These are phyloP conservation scores for Thaumatotibia leucotreta DNA, from an alignment of 1,140 invertebrate species.

Conservation along the genomic window DNA sequence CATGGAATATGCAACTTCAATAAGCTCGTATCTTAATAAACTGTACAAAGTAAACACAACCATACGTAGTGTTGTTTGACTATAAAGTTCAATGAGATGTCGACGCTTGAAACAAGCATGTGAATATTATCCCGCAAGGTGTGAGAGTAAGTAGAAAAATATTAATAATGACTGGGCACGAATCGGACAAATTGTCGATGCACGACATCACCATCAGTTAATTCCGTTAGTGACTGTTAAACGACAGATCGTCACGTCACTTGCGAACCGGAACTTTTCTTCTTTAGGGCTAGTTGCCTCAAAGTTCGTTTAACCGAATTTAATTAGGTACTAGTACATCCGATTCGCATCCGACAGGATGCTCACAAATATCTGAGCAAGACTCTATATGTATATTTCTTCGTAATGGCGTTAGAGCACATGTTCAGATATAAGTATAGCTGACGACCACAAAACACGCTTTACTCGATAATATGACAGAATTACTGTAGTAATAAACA, in stretches of 20 bases:
- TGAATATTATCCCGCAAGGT: not conserved
- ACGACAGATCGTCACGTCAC: constrained; percentile 17
- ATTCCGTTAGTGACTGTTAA: constrained; percentile 30
- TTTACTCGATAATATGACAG: no score
- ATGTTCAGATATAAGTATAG: no score
- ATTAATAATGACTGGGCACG: constrained; percentile 46
- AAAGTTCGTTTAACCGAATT: no score
- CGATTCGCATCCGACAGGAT: no score
- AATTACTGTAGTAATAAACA: no score
- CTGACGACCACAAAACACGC: no score
- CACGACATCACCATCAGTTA: constrained; percentile 46
- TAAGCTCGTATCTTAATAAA: not conserved
- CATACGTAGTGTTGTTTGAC: not conserved
- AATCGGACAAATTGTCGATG: constrained; percentile 52
- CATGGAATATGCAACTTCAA: not conserved
- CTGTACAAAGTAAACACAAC: not conserved
- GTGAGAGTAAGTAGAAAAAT: constrained; percentile 19
- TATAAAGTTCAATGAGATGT: not conserved
- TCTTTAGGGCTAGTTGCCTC: no score
- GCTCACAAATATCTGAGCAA: no score
- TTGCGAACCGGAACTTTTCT: constrained; percentile 15
- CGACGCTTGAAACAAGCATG: not conserved
- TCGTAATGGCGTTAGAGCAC: no score
- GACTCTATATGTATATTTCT: no score
- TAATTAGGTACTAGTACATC: no score